These are phyloP conservation scores for Anticlea derivata DNA, from an alignment of 2,888 invertebrate genomes.

Conservation along the genomic window DNA sequence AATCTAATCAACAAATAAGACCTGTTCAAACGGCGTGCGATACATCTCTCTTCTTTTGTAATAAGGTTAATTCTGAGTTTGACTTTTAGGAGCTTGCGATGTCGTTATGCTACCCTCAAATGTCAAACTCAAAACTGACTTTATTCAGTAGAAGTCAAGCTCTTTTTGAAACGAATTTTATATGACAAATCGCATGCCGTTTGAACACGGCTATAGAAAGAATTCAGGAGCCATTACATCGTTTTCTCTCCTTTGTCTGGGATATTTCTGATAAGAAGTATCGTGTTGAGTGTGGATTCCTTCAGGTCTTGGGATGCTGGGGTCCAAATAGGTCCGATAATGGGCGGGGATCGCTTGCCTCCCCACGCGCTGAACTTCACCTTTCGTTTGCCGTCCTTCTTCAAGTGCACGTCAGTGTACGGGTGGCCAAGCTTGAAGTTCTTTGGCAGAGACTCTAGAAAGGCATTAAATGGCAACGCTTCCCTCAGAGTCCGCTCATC, in stretches of 20 bases:
- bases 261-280: slow-evolving; percentile 61
- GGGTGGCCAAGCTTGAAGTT: slow-evolving; percentile 70
- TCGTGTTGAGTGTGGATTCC: slow-evolving; percentile 61
- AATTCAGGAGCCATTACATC: slow-evolving; percentile 44
- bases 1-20: slow-evolving; percentile 27
- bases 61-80: no score
- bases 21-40: no score
- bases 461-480: slow-evolving; percentile 64
- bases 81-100: no score
- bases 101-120: no score
- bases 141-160: no score
- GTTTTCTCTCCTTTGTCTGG: slow-evolving; percentile 46
- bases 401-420: slow-evolving; percentile 65
- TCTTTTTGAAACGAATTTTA: no score
- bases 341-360: slow-evolving; percentile 73
- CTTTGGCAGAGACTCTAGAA: slow-evolving; percentile 59
- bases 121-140: no score
- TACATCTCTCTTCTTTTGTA: no score
- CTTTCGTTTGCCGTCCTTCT: slow-evolving; percentile 76
- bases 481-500: slow-evolving; percentile 55
- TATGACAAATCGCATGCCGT: no score
- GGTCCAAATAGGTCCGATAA: slow-evolving; percentile 78
- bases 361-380: slow-evolving; percentile 79
- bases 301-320: slow-evolving; percentile 58
- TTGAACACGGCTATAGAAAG: no score